Conservation (phyloP, 2,113 vertebrate genomes). For the Sturnus vulgaris region DNA sequence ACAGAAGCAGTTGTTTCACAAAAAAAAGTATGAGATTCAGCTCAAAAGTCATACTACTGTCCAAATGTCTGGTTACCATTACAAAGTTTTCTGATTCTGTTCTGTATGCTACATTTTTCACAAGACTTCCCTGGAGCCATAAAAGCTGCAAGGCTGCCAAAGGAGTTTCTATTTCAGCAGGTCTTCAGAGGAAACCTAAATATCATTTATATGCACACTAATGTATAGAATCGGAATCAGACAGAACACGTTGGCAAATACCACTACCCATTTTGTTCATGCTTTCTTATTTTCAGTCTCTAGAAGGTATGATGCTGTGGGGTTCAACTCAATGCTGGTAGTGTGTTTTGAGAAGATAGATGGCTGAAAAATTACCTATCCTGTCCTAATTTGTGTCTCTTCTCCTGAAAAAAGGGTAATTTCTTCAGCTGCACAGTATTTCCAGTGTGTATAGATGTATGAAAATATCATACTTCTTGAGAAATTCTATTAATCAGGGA, state of each 20-base stretch:
- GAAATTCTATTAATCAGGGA: background rate
- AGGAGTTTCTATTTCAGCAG: conserved; percentile 44
- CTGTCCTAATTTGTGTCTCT: background rate
- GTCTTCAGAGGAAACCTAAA: conserved; percentile 19
- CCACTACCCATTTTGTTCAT: background rate
- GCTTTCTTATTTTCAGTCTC: background rate
- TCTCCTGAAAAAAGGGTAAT: background rate
- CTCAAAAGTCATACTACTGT: background rate
- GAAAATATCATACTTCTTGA: background rate
- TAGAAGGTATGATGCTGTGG: background rate
- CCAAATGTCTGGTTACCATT: background rate
- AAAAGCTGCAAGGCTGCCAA: background rate
- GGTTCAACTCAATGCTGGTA: background rate
- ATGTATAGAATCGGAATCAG: conserved; percentile 18
- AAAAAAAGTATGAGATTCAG: background rate
- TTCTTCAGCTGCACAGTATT: background rate
- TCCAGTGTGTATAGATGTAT: background rate
- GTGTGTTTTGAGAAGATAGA: background rate
- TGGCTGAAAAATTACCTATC: background rate
- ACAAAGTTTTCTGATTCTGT: background rate
- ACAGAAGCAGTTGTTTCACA: background rate
- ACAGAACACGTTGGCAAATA: conserved; percentile 15
- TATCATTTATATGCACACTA: conserved; percentile 27
- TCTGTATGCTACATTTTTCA: background rate
- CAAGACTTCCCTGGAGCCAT: background rate